Evolutionary conservation across 2,888 invertebrate species (phyloP), one percentile per base, ranked within the genome.

Genomic region (Dendrolimus pini): DNA sequence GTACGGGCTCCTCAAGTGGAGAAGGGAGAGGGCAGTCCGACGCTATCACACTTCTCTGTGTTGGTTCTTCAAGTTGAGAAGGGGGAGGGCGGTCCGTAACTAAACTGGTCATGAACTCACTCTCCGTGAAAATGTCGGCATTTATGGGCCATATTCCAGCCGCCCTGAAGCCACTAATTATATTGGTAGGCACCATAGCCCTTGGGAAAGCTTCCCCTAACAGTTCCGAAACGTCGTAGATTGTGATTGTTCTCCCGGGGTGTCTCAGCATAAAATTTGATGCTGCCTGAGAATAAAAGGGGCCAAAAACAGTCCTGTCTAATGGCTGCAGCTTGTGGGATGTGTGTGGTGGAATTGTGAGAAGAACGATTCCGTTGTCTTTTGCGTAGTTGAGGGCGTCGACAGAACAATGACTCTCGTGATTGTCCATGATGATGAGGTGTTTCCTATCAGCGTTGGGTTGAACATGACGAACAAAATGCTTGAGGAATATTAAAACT

Each of bases 141-240:
- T 56, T 55, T 53, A 56, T 54, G 56, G 52, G 56, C 42, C 47
- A 56, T 52, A 56, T 56, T 56, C 56, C 56, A 42, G 56, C 56
- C 42, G 56, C 55, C 57, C 54, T 57, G 57, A 57, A 59, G 56
- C 59, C 57, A 54, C 57, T 61, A 54, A 57, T 57, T 57, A 59
- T 59, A 56, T 61, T 61, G 30, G 41, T 57, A 57, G 58, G 55
- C 53, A 58, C 56, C 55, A 56, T 61, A 55, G 54, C 56, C 54
- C 58, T 57, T 58, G 56, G 59, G 56, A 58, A 58, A 56, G 59
- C 60, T 71, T 66, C 54, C 54, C 57, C 30, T 55, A 59, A 57
- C 47, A 57, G 53, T 56, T 55, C 59, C 53, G 56, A 54, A 54
- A 59, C 53, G 52, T 59, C 59, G 9, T 56, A 59, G 9, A 56